Percentiles rank a stretch among this genome's conserved stretches.
Conservation (phyloP, 2,797 vertebrate species). For the Eutrigla gurnardus region DNA sequence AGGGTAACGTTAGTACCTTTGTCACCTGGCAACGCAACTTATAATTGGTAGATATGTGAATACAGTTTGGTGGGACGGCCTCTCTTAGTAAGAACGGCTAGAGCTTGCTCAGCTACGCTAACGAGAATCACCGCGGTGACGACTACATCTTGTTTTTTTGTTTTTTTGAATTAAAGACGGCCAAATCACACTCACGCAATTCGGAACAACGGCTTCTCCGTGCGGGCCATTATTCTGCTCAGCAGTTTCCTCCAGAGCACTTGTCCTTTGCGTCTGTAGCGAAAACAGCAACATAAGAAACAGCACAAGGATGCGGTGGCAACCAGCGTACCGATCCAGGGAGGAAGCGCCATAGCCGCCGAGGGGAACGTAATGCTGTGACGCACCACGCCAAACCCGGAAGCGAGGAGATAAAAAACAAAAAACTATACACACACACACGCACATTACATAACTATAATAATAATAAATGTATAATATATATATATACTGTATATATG, state of each 20-base stretch:
- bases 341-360: slow-evolving; percentile 76
- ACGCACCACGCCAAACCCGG: background rate
- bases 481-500: too few species aligned
- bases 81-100: background rate
- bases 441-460: too few species aligned
- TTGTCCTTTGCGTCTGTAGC: slow-evolving; percentile 56
- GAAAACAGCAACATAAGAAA: slow-evolving; percentile 72
- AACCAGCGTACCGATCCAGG: slow-evolving; percentile 64
- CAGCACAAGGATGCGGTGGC: slow-evolving; percentile 68
- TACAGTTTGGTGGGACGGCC: background rate
- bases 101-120: slow-evolving; percentile 32
- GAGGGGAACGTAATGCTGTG: slow-evolving; percentile 39
- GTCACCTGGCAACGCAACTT: background rate
- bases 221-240: slow-evolving; percentile 87
- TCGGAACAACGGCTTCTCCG: slow-evolving; percentile 91
- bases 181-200: slow-evolving; percentile 88
- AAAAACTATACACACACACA: background rate
- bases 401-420: background rate
- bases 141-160: background rate
- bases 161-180: background rate
- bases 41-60: background rate
- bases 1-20: fast-evolving
- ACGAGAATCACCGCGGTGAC: background rate
- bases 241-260: slow-evolving; percentile 57
- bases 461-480: too few species aligned